Conservation (phyloP, 2,888 invertebrate species). For the Achlya flavicornis region DNA sequence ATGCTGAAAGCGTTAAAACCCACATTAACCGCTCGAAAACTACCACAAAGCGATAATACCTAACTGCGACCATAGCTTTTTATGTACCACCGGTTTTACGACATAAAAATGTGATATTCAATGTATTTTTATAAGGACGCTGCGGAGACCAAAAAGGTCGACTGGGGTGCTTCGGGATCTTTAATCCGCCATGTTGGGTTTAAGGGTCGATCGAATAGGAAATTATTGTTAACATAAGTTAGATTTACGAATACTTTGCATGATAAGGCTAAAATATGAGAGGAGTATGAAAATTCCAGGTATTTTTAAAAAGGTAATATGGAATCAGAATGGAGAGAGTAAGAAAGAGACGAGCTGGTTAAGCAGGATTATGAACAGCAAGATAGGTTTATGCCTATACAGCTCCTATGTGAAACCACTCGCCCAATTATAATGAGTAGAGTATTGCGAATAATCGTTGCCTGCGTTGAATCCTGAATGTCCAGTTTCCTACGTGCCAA, state of each 20-base stretch:
- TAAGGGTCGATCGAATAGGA: constrained; percentile 13
- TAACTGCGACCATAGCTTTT: constrained; percentile 3
- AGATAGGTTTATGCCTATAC: too few species aligned
- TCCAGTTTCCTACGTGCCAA: too few species aligned
- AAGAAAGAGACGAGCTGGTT: not conserved
- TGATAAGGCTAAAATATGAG: constrained; percentile 11
- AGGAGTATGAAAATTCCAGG: not conserved
- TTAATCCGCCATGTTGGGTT: not conserved
- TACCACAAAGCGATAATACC: not conserved
- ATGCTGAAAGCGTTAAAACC: not conserved
- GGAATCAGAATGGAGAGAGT: not conserved
- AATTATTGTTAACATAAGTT: constrained; percentile 19
- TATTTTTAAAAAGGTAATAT: not conserved
- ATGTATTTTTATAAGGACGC: constrained; percentile 4
- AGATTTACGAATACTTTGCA: not conserved
- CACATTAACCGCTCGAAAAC: not conserved
- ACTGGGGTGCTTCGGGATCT: not conserved
- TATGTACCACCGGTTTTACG: constrained; percentile 7
- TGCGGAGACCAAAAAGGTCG: constrained; percentile 10
- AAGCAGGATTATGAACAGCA: too few species aligned
- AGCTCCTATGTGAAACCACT: too few species aligned
- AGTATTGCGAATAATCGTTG: too few species aligned
- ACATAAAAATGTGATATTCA: constrained; percentile 9
- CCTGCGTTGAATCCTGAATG: too few species aligned
- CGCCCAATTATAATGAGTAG: too few species aligned